Evolutionary conservation across 2,888 invertebrate genomes (phyloP).

Genomic region (Plemyria rubiginata): DNA sequence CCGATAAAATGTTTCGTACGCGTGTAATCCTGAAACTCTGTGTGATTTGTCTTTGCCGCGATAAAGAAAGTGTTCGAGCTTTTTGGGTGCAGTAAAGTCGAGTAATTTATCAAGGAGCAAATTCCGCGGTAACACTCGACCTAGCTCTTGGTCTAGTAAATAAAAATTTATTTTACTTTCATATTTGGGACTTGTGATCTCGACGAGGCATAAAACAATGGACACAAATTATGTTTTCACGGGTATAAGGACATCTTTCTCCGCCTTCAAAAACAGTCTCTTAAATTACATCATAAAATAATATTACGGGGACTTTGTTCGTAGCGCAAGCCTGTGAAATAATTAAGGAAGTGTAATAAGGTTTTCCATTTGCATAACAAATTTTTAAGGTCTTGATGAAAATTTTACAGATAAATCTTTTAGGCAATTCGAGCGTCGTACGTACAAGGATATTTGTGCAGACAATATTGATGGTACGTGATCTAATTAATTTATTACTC

Average conservation of each 20-base stretch:
- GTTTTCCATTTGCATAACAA: slow-evolving; percentile 76
- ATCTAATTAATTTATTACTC: neutral
- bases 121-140: slow-evolving; percentile 36
- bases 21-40: slow-evolving; percentile 72
- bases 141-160: slow-evolving; percentile 28
- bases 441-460: slow-evolving; percentile 42
- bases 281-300: slow-evolving; percentile 73
- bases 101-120: slow-evolving; percentile 48
- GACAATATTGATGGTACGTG: slow-evolving; percentile 35
- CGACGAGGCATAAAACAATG: slow-evolving; percentile 49
- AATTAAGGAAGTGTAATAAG: slow-evolving; percentile 79
- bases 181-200: slow-evolving; percentile 42
- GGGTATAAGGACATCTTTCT: slow-evolving; percentile 55
- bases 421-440: slow-evolving; percentile 60
- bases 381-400: slow-evolving; percentile 62
- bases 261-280: slow-evolving; percentile 64
- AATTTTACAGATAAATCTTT: slow-evolving; percentile 67
- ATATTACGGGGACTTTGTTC: slow-evolving; percentile 69
- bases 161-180: slow-evolving; percentile 46
- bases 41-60: slow-evolving; percentile 72
- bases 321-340: slow-evolving; percentile 69
- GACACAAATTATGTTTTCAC: slow-evolving; percentile 51
- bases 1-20: slow-evolving; percentile 77
- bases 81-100: slow-evolving; percentile 52
- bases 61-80: slow-evolving; percentile 57